phyloP scores from a whole-genome alignment of 35 echinoderm and acorn worm genomes.

The Ptychodera flava region DNA sequence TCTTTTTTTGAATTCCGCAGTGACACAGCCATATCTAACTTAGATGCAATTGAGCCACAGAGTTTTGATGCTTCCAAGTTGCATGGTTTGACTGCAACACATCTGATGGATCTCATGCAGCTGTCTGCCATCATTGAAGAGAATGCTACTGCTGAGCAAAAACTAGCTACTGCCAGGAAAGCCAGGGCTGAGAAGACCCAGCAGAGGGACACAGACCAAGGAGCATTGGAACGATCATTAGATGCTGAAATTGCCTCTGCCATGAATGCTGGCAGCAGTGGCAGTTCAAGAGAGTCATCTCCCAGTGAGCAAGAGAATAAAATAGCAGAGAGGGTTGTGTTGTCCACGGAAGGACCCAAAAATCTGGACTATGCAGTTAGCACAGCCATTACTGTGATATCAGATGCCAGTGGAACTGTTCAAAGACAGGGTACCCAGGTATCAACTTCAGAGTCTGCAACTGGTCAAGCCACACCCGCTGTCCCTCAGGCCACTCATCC shows the following conservation, averaged over 20 bases:
- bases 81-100: constrained; percentile 45
- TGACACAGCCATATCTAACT: constrained; percentile 83
- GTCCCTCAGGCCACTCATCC: not conserved
- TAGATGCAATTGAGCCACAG: constrained; percentile 60
- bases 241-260: constrained; percentile 94
- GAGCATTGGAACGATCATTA: constrained; percentile 64
- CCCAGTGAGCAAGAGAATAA: not conserved
- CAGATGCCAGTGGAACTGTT: constrained; percentile 4
- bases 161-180: constrained; percentile 13
- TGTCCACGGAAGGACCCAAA: not conserved
- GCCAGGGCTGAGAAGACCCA: not conserved
- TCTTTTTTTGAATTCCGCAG: constrained; percentile 8
- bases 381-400: not conserved
- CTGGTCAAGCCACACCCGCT: not conserved
- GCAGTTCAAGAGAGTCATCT: not conserved
- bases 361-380: not conserved
- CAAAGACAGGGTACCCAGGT: not conserved
- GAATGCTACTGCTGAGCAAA: not conserved
- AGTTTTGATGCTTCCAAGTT: constrained; percentile 57
- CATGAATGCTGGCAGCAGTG: not conserved
- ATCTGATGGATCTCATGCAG: constrained; percentile 66
- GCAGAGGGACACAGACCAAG: not conserved
- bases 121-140: constrained; percentile 76
- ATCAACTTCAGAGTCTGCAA: constrained; percentile 3
- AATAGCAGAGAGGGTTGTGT: not conserved